A percentile compares a stretch with the other conserved stretches of the same genome.
Evolutionary conservation across 2,888 invertebrate species (phyloP).

Genomic region (Agrochola circellaris): DNA sequence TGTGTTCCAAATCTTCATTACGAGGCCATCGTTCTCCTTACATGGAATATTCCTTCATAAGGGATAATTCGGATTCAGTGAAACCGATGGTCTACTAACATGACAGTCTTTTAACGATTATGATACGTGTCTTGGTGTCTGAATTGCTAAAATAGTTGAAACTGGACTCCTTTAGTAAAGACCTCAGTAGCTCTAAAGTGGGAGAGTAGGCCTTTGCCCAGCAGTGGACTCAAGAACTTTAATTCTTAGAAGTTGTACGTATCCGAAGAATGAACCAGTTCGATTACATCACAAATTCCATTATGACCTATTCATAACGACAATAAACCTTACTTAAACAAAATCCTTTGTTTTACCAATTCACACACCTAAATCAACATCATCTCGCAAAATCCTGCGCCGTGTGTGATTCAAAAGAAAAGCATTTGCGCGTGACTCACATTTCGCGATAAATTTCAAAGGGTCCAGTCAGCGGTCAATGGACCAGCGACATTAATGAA

Average conservation of each 20-base stretch:
- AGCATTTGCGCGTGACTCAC: constrained; percentile 82
- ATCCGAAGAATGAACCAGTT: neutral
- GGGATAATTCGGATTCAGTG: constrained; percentile 60
- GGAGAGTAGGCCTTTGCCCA: neutral
- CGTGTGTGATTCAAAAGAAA: constrained; percentile 80
- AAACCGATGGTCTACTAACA: constrained; percentile 54
- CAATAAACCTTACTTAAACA: constrained; percentile 15
- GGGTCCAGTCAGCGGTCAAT: constrained; percentile 73
- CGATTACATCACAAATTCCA: constrained; percentile 15
- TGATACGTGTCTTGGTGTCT: constrained; percentile 29
- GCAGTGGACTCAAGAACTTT: neutral
- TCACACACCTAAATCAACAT: constrained; percentile 41
- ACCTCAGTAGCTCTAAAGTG: neutral
- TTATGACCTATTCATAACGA: neutral
- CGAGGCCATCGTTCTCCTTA: constrained; percentile 63
- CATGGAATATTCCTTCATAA: constrained; percentile 53
- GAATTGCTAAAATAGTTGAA: neutral
- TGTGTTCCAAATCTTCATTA: constrained; percentile 46
- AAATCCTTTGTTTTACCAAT: constrained; percentile 45
- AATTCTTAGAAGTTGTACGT: neutral
- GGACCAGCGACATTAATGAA: constrained; percentile 65
- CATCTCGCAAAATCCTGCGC: constrained; percentile 51
- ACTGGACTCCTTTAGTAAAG: neutral
- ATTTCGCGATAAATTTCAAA: constrained; percentile 77
- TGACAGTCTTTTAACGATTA: constrained; percentile 19